These are phyloP conservation scores for Dipodomys spectabilis DNA, from an alignment of 2,113 vertebrate genomes.

Conservation along the genomic window DNA sequence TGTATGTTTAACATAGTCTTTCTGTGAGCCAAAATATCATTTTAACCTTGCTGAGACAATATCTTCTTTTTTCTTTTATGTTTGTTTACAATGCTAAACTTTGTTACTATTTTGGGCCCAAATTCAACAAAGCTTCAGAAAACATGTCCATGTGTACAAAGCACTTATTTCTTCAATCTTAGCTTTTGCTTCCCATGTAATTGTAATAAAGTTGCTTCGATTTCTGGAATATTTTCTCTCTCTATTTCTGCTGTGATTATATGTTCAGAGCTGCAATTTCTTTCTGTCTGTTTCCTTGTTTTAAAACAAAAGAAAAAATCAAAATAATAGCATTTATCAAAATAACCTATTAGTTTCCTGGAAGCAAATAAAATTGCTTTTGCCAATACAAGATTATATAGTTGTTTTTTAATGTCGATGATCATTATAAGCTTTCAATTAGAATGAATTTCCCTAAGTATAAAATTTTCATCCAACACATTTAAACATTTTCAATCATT, in stretches of 20 bases:
- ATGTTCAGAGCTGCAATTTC: conserved; percentile 57
- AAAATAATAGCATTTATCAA: conserved; percentile 83
- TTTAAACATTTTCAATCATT: conserved; percentile 42
- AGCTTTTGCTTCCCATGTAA: conserved; percentile 75
- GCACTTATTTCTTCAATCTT: conserved; percentile 74
- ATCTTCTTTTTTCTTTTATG: background rate
- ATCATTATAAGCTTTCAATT: background rate
- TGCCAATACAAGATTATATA: conserved; percentile 48
- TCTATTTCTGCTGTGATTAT: conserved; percentile 70
- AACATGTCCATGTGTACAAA: conserved; percentile 68
- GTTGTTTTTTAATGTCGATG: background rate
- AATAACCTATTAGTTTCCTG: conserved; percentile 65
- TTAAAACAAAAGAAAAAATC: conserved; percentile 62
- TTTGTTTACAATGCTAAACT: background rate
- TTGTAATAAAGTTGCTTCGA: conserved; percentile 78
- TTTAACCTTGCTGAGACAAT: background rate
- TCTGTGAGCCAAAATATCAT: background rate
- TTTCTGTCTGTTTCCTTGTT: background rate
- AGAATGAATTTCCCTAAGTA: conserved; percentile 19
- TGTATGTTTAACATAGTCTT: background rate
- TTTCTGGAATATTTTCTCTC: conserved; percentile 59
- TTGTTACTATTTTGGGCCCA: background rate
- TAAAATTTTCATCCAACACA: background rate
- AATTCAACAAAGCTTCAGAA: conserved; percentile 78
- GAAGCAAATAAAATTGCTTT: conserved; percentile 74